Conservation (phyloP, 2,113 vertebrate genomes). For the Onychostoma macrolepis region DNA sequence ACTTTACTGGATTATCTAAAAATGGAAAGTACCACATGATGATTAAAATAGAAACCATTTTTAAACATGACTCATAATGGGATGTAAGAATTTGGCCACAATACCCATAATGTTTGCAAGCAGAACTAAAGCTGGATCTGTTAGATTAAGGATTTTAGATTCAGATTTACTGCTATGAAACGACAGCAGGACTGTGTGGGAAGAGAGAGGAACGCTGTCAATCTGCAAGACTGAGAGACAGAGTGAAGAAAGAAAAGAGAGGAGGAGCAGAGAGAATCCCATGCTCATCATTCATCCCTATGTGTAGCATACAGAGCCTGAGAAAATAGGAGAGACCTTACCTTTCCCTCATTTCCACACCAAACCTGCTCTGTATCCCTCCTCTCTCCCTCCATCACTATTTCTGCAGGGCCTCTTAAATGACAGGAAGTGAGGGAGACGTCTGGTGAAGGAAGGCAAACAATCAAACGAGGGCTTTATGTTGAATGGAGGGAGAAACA, state of each 20-base stretch:
- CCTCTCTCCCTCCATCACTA: slow-evolving; percentile 42
- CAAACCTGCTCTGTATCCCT: slow-evolving; percentile 38
- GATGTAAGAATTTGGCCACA: neutral
- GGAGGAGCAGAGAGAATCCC: slow-evolving; percentile 15
- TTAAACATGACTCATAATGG: neutral
- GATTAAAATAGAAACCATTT: neutral
- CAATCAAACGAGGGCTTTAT: slow-evolving; percentile 47
- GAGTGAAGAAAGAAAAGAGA: neutral
- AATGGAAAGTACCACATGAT: neutral
- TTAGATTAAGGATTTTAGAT: neutral
- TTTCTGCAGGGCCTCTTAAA: slow-evolving; percentile 53
- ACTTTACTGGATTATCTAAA: neutral
- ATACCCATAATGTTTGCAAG: neutral
- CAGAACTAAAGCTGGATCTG: neutral
- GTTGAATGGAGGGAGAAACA: slow-evolving; percentile 11
- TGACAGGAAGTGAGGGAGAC: slow-evolving; percentile 53
- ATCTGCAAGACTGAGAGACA: neutral
- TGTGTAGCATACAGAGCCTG: slow-evolving; percentile 25
- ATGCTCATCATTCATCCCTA: slow-evolving; percentile 43
- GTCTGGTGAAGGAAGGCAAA: slow-evolving; percentile 47
- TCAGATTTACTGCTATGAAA: neutral
- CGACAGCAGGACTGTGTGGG: neutral
- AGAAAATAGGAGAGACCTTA: slow-evolving; percentile 32
- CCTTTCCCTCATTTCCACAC: slow-evolving; percentile 47
- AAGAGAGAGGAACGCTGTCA: neutral